These are phyloP conservation scores for Takifugu bimaculatus DNA, from an alignment of 2,113 vertebrate genomes.

Conservation along the genomic window DNA sequence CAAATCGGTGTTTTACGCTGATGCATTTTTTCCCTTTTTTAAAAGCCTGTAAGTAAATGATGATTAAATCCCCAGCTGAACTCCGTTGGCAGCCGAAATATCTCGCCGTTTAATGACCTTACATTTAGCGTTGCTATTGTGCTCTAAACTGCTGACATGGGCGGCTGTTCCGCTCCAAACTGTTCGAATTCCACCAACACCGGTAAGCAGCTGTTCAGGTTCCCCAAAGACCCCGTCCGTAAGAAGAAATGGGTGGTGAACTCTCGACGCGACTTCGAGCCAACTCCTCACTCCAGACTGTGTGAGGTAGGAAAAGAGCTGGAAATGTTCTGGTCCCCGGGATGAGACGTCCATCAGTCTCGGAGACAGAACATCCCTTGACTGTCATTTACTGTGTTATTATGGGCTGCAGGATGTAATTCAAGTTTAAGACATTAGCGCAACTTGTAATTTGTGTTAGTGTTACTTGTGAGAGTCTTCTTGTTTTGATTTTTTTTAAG, in stretches of 20 bases:
- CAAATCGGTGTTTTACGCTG: not conserved
- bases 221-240: slow-evolving; percentile 75
- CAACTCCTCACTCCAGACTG: slow-evolving; percentile 78
- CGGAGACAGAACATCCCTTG: not conserved
- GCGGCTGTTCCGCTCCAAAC: slow-evolving; percentile 79
- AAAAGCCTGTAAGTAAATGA: slow-evolving; percentile 4
- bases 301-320: slow-evolving; percentile 62
- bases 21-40: slow-evolving; percentile 5
- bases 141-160: slow-evolving; percentile 54
- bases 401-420: too few species aligned
- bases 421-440: too few species aligned
- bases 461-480: not conserved
- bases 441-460: too few species aligned
- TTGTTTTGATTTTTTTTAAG: not conserved
- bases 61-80: slow-evolving; percentile 23
- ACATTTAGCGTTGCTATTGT: slow-evolving; percentile 17
- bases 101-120: slow-evolving; percentile 8
- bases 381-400: too few species aligned
- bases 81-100: slow-evolving; percentile 15
- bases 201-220: slow-evolving; percentile 78
- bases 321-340: slow-evolving; percentile 9
- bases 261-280: slow-evolving; percentile 76
- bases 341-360: not conserved
- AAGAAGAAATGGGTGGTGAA: slow-evolving; percentile 79
- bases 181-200: slow-evolving; percentile 79